Conservation (phyloP, 2,888 invertebrate species). For the Carpatolechia fugitivella region DNA sequence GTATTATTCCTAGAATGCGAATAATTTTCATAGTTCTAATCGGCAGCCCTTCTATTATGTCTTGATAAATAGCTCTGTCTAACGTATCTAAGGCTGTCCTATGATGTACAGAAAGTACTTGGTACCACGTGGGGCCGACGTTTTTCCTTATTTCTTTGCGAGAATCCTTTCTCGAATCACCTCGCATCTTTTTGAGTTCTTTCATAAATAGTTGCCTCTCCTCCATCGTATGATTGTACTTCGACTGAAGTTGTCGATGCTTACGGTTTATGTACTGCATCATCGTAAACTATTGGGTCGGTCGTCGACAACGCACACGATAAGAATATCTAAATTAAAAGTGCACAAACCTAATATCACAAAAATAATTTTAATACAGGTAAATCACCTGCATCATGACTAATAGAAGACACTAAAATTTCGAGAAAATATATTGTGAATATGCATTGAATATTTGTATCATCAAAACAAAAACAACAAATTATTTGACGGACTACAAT, state of each 20-base stretch:
- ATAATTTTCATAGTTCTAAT: conserved; percentile 43
- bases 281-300: too few species aligned
- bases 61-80: conserved; percentile 53
- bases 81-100: conserved; percentile 51
- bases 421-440: too few species aligned
- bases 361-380: too few species aligned
- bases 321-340: too few species aligned
- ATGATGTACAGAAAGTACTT: conserved; percentile 61
- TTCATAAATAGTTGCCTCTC: conserved; percentile 59
- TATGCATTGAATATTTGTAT: too few species aligned
- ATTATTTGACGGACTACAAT: too few species aligned
- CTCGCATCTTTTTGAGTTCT: conserved; percentile 53
- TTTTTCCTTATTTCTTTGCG: conserved; percentile 33
- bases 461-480: too few species aligned
- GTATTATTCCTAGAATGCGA: conserved; percentile 48
- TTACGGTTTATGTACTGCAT: neutral
- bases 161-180: conserved; percentile 34
- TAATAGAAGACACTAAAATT: neutral
- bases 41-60: conserved; percentile 59
- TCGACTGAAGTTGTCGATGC: conserved; percentile 22
- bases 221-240: conserved; percentile 49
- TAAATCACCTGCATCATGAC: too few species aligned
- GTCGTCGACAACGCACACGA: too few species aligned
- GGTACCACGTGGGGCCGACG: conserved; percentile 66
- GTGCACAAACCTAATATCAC: too few species aligned